A percentile compares a stretch with the other conserved stretches of the same genome.
These are phyloP conservation scores for Aleiodes leptofemur DNA, from an alignment of 2,888 invertebrate species.

Conservation along the genomic window DNA sequence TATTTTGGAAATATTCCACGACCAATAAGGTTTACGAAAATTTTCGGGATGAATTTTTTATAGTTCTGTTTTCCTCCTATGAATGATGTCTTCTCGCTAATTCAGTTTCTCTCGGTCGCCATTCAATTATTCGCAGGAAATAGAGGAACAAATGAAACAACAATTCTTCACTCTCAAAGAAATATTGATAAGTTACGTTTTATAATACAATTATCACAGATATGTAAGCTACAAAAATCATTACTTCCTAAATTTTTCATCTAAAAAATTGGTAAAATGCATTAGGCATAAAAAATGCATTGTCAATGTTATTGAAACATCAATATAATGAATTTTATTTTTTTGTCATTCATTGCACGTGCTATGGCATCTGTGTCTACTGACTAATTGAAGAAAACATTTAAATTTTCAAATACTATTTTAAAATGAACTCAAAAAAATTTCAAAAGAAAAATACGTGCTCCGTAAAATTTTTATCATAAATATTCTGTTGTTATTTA, in stretches of 20 bases:
- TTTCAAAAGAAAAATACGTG: not conserved
- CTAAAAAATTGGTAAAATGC: slow-evolving; percentile 64
- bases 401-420: slow-evolving; percentile 39
- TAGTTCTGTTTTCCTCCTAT: no score
- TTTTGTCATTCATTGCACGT: slow-evolving; percentile 51
- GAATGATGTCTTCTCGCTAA: no score
- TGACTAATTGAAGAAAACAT: slow-evolving; percentile 44
- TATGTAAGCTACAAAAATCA: slow-evolving; percentile 73
- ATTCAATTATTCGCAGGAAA: not conserved
- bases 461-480: not conserved
- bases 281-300: slow-evolving; percentile 48
- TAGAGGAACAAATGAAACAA: slow-evolving; percentile 15
- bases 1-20: no score
- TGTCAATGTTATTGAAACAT: slow-evolving; percentile 39
- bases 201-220: slow-evolving; percentile 74
- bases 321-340: slow-evolving; percentile 4
- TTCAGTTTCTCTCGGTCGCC: no score
- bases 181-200: slow-evolving; percentile 65
- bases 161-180: slow-evolving; percentile 35
- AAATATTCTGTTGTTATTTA: no score
- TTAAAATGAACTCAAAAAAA: slow-evolving; percentile 4
- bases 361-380: slow-evolving; percentile 48
- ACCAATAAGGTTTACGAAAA: no score
- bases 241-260: slow-evolving; percentile 61
- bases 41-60: no score